Conservation (phyloP, 1,140 invertebrate genomes). For the Drosophila eugracilis region DNA sequence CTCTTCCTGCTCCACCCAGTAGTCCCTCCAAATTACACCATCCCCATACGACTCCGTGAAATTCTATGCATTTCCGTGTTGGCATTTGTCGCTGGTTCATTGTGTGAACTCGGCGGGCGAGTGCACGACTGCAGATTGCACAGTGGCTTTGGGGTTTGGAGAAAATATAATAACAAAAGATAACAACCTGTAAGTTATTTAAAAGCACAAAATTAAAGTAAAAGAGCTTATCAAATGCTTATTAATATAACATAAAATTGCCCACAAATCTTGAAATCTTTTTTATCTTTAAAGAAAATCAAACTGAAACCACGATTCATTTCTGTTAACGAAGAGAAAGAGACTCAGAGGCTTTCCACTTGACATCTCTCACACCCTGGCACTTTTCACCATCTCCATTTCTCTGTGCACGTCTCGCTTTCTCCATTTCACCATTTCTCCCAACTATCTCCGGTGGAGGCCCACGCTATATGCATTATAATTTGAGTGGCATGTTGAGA, state of each 20-base stretch:
- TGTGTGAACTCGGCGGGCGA: slow-evolving; percentile 46
- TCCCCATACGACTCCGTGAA: slow-evolving; percentile 49
- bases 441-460: slow-evolving; percentile 12
- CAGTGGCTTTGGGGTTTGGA: not conserved
- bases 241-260: not conserved
- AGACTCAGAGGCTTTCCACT: slow-evolving; percentile 38
- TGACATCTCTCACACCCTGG: slow-evolving; percentile 27
- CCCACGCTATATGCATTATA: slow-evolving; percentile 70
- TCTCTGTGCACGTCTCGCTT: not conserved
- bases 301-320: slow-evolving; percentile 12
- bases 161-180: not conserved
- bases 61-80: slow-evolving; percentile 82
- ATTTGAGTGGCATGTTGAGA: slow-evolving; percentile 81
- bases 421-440: not conserved
- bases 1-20: not conserved
- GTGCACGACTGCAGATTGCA: slow-evolving; percentile 30
- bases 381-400: slow-evolving; percentile 1
- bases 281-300: too few species aligned
- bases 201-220: not conserved
- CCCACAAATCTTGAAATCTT: too few species aligned
- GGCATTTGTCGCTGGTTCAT: slow-evolving; percentile 78
- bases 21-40: not conserved
- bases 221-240: not conserved
- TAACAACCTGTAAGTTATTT: not conserved
- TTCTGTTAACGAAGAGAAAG: slow-evolving; percentile 29